These are phyloP conservation scores for Scolopax bukidnonensis DNA, from an alignment of 2,797 vertebrate species.

Conservation along the genomic window DNA sequence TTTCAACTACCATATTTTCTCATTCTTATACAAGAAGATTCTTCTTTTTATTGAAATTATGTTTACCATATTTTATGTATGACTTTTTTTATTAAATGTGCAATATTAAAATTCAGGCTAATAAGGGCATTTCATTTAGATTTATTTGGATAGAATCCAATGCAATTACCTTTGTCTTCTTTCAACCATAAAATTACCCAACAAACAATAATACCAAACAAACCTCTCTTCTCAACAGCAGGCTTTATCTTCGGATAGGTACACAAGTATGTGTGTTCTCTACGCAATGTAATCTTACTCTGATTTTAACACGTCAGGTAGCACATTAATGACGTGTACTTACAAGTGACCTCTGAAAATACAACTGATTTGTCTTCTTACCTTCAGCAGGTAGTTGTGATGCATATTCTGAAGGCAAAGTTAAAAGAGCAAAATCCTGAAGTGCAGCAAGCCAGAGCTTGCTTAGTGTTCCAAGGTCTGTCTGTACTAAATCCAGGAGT, in stretches of 20 bases:
- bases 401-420: slow-evolving; percentile 83
- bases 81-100: background rate
- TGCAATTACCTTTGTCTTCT: background rate
- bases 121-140: background rate
- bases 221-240: background rate
- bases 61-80: background rate
- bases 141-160: background rate
- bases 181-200: background rate
- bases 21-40: background rate
- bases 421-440: slow-evolving; percentile 90
- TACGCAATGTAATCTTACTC: background rate
- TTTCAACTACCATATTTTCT: background rate
- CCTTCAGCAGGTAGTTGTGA: slow-evolving; percentile 85
- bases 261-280: background rate
- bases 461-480: slow-evolving; percentile 87
- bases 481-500: slow-evolving; percentile 87
- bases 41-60: background rate
- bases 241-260: background rate
- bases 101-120: background rate
- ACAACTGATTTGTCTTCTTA: slow-evolving; percentile 61
- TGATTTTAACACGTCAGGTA: background rate
- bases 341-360: background rate
- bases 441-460: slow-evolving; percentile 91
- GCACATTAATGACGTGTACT: background rate
- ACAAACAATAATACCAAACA: background rate